Conservation (phyloP, 2,797 vertebrate species). For the Uromys caudimaculatus region DNA sequence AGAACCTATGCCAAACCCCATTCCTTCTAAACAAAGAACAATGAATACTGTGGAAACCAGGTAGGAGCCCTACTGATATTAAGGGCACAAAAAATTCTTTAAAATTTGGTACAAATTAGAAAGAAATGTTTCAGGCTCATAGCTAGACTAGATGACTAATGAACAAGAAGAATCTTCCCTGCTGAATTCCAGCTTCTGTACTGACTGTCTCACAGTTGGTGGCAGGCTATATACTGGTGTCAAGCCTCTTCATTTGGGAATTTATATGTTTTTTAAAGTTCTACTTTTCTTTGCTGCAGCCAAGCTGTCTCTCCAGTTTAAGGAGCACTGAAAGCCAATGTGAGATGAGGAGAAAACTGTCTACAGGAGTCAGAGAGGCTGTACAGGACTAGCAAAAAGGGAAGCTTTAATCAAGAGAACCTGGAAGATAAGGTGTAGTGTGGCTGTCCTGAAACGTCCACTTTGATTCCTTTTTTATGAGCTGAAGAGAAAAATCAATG, state of each 20-base stretch:
- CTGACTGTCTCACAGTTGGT: slow-evolving; percentile 44
- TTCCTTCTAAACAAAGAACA: not conserved
- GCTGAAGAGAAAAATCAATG: not conserved
- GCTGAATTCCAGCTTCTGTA: slow-evolving; percentile 52
- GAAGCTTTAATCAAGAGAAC: not conserved
- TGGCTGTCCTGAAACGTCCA: not conserved
- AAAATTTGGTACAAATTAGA: not conserved
- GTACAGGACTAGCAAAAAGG: not conserved
- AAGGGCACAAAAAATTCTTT: not conserved
- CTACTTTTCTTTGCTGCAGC: slow-evolving; percentile 64
- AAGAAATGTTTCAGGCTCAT: slow-evolving; percentile 22
- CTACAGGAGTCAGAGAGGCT: slow-evolving; percentile 63
- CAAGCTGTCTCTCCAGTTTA: slow-evolving; percentile 72
- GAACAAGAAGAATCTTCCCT: slow-evolving; percentile 42
- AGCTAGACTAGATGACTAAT: not conserved
- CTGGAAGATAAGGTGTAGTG: not conserved
- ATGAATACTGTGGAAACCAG: not conserved
- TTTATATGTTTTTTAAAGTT: slow-evolving; percentile 52
- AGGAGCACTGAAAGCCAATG: slow-evolving; percentile 65
- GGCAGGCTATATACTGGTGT: slow-evolving; percentile 39
- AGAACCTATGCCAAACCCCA: not conserved
- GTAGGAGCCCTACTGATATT: not conserved
- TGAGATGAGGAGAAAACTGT: slow-evolving; percentile 66
- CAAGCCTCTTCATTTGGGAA: slow-evolving; percentile 65
- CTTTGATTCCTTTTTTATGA: not conserved